Conservation (phyloP, 2,113 vertebrate species). For the Phylloscopus trochilus region DNA sequence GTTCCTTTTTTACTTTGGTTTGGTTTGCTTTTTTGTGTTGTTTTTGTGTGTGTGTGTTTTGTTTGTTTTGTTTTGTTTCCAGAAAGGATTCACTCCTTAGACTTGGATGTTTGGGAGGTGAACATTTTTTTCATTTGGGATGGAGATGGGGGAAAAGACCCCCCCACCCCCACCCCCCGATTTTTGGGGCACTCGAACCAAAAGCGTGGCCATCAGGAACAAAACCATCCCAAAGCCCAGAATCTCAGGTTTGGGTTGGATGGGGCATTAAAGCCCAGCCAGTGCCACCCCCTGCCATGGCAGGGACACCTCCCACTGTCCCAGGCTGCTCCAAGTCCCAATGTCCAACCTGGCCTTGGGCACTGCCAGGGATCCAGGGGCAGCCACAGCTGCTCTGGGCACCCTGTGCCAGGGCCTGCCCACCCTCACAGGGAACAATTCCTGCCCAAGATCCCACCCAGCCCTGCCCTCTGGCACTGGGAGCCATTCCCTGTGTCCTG, state of each 20-base stretch:
- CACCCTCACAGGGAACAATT: not conserved
- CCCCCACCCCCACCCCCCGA: not conserved
- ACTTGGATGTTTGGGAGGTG: not conserved
- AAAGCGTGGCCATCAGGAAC: accelerated
- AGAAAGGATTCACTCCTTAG: accelerated
- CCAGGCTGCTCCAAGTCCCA: not conserved
- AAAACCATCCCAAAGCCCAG: not conserved
- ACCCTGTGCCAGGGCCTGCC: not conserved
- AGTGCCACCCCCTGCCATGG: accelerated
- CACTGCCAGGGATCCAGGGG: not conserved
- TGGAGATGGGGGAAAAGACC: not conserved
- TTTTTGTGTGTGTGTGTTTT: not conserved
- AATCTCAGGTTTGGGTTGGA: not conserved
- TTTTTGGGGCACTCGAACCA: not conserved
- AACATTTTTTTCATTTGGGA: not conserved
- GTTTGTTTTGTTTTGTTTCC: not conserved
- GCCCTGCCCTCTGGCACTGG: not conserved
- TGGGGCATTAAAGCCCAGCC: not conserved
- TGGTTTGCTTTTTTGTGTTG: not conserved
- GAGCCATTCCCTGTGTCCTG: not conserved
- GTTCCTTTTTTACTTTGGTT: not conserved
- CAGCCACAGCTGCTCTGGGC: no score
- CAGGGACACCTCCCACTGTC: not conserved
- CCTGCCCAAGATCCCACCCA: not conserved
- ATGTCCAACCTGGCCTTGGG: accelerated